A percentile compares a stretch with the other conserved stretches of the same genome.
These are phyloP conservation scores for Agonum fuliginosum DNA, from an alignment of 2,888 invertebrate genomes.

Conservation along the genomic window DNA sequence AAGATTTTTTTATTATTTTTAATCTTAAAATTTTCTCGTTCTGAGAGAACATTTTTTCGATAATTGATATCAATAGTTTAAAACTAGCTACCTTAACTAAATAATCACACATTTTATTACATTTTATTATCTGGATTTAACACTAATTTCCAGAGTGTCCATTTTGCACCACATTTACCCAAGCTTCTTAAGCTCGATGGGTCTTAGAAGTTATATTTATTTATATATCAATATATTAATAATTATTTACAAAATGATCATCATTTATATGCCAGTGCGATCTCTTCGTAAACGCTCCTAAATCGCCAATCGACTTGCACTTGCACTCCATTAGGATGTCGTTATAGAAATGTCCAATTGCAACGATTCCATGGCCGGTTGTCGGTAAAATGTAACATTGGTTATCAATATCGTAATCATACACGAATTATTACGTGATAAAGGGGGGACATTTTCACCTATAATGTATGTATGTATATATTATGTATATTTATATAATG, in stretches of 20 bases:
- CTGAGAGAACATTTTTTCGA: slow-evolving; percentile 50
- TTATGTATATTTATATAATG: slow-evolving; percentile 44
- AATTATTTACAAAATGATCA: slow-evolving; percentile 58
- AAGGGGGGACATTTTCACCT: slow-evolving; percentile 58
- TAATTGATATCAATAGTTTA: slow-evolving; percentile 64
- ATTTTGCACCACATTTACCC: slow-evolving; percentile 49
- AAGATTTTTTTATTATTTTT: slow-evolving; percentile 52
- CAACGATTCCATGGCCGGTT: not conserved
- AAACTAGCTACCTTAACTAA: slow-evolving; percentile 69
- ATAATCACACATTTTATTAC: slow-evolving; percentile 70
- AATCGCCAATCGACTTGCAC: no score
- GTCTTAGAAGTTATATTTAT: slow-evolving; percentile 30
- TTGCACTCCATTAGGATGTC: slow-evolving; percentile 40
- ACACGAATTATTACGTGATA: slow-evolving; percentile 57
- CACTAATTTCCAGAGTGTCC: slow-evolving; percentile 56
- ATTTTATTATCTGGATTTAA: slow-evolving; percentile 58
- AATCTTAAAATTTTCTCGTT: slow-evolving; percentile 53
- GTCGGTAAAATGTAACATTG: slow-evolving; percentile 44
- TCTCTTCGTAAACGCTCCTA: slow-evolving; percentile 42
- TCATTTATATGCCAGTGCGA: no score
- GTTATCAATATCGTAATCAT: slow-evolving; percentile 53
- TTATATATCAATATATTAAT: slow-evolving; percentile 53
- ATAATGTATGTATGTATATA: slow-evolving; percentile 56
- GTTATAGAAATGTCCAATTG: slow-evolving; percentile 28
- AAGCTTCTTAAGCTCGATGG: slow-evolving; percentile 40